These are phyloP conservation scores for Acrobasis repandana DNA, from an alignment of 2,888 invertebrate genomes.

Conservation along the genomic window DNA sequence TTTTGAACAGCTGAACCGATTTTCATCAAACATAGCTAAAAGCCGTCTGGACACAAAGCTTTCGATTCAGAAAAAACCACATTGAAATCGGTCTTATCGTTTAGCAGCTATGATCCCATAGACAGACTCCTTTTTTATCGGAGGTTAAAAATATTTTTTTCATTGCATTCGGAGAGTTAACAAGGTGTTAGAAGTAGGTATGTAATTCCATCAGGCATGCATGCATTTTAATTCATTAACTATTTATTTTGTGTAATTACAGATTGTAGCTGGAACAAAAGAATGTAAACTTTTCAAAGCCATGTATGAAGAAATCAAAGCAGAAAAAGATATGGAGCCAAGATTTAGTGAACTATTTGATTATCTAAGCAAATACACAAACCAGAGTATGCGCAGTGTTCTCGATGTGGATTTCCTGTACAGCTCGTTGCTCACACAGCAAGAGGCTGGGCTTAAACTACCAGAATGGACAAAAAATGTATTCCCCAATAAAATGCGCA, in stretches of 20 bases:
- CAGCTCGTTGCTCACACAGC: slow-evolving; percentile 85
- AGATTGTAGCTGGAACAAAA: slow-evolving; percentile 72
- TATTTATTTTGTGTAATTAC: slow-evolving; percentile 1
- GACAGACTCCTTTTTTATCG: too few relatives aligned
- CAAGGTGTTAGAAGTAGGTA: too few relatives aligned
- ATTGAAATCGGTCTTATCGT: too few relatives aligned
- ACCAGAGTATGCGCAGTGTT: slow-evolving; percentile 77
- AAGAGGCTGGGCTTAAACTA: slow-evolving; percentile 85
- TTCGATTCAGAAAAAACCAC: too few relatives aligned
- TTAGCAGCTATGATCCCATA: too few relatives aligned
- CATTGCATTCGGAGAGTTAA: too few relatives aligned
- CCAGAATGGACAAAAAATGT: slow-evolving; percentile 89
- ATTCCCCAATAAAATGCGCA: slow-evolving; percentile 86
- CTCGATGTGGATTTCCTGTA: slow-evolving; percentile 88
- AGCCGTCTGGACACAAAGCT: too few relatives aligned
- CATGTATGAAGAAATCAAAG: slow-evolving; percentile 74
- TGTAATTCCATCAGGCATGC: too few relatives aligned
- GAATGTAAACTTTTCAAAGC: slow-evolving; percentile 61
- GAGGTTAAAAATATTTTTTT: too few relatives aligned
- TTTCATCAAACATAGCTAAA: too few relatives aligned
- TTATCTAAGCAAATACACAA: slow-evolving; percentile 81
- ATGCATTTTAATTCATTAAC: too few relatives aligned
- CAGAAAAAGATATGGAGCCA: slow-evolving; percentile 75
- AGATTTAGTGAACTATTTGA: slow-evolving; percentile 85
- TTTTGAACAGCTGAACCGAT: too few relatives aligned